Conservation (phyloP, 2,797 vertebrate genomes). For the Liasis olivaceus region DNA sequence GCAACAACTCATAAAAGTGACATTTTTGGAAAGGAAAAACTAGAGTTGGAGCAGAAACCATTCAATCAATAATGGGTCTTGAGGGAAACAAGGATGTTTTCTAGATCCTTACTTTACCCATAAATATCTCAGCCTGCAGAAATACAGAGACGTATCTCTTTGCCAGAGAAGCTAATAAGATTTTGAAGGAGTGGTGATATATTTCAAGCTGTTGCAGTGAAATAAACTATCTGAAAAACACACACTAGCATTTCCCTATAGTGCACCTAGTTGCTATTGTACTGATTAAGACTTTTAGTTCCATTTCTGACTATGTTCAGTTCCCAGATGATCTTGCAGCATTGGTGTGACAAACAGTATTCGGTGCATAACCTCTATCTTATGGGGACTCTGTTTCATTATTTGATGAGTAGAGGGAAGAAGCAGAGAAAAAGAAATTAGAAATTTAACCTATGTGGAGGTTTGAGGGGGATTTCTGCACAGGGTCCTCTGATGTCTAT, state of each 20-base stretch:
- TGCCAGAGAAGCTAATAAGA: constrained; percentile 21
- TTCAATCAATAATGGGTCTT: not conserved
- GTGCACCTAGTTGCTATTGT: constrained; percentile 25
- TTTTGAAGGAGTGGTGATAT: constrained; percentile 31
- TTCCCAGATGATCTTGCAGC: constrained; percentile 35
- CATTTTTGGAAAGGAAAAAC: not conserved
- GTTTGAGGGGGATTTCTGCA: not conserved
- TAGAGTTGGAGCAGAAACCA: not conserved
- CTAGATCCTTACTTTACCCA: not conserved
- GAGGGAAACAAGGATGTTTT: not conserved
- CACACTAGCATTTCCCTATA: constrained; percentile 24
- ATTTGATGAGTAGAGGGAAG: not conserved
- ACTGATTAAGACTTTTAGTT: constrained; percentile 29
- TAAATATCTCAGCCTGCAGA: not conserved
- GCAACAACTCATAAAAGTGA: not conserved
- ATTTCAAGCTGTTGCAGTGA: constrained; percentile 47
- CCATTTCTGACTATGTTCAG: not conserved
- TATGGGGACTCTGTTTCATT: not conserved
- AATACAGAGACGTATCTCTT: constrained; percentile 34
- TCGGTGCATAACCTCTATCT: not conserved
- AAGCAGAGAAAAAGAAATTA: not conserved
- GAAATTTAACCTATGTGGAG: not conserved
- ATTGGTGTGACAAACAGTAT: not conserved
- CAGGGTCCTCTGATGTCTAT: not conserved
- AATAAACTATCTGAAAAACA: not conserved